These are phyloP conservation scores for Polydrusus cervinus DNA, from an alignment of 2,888 invertebrate genomes.

Conservation along the genomic window DNA sequence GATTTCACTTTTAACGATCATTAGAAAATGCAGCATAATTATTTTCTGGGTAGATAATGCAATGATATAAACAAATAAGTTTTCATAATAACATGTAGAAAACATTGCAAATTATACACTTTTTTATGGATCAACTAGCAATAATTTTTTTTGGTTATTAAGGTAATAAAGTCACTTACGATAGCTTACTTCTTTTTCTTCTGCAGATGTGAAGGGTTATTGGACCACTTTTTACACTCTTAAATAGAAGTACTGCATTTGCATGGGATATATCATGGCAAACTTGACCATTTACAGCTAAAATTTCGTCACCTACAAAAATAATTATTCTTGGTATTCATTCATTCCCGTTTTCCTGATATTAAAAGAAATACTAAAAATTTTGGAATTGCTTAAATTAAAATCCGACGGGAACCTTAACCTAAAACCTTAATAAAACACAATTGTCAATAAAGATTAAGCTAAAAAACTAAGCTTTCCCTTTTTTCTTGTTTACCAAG, in stretches of 20 bases:
- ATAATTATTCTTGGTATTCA: constrained; percentile 1
- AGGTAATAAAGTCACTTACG: constrained; percentile 59
- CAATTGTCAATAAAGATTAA: too few relatives aligned
- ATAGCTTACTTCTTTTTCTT: constrained; percentile 63
- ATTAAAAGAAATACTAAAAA: too few relatives aligned
- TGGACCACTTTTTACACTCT: constrained; percentile 84
- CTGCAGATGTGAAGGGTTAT: constrained; percentile 85
- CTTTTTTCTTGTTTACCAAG: too few relatives aligned
- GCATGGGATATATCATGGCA: constrained; percentile 87
- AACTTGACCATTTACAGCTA: constrained; percentile 86
- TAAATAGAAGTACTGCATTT: constrained; percentile 87
- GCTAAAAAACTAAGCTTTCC: too few relatives aligned
- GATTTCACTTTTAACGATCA: too few relatives aligned
- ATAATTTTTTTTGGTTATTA: not conserved
- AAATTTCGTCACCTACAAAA: constrained; percentile 82
- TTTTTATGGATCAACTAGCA: not conserved
- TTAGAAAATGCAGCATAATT: too few relatives aligned
- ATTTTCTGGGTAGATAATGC: too few relatives aligned
- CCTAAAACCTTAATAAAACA: too few relatives aligned
- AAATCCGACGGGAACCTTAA: too few relatives aligned
- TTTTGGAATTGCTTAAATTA: too few relatives aligned
- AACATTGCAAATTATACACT: not conserved
- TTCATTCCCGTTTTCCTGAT: too few relatives aligned
- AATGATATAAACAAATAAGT: too few relatives aligned
- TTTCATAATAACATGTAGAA: not conserved